Percentiles rank a stretch among this genome's conserved stretches.
Conservation (phyloP, 2,113 vertebrate genomes). For the Austrofundulus limnaeus region DNA sequence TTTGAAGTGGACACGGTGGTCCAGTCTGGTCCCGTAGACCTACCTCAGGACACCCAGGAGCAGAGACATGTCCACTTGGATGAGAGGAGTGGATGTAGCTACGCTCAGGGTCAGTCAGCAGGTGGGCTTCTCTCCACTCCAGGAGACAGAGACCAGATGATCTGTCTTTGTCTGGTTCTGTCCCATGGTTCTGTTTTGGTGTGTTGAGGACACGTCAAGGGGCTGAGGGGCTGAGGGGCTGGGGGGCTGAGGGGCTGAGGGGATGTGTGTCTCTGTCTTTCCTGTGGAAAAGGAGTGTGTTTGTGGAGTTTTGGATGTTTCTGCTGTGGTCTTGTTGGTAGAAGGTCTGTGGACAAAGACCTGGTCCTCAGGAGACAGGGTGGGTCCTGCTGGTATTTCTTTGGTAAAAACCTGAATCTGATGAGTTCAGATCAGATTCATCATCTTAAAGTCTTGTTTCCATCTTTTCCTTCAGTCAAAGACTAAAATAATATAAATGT, state of each 20-base stretch:
- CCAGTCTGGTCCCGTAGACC: too few relatives aligned
- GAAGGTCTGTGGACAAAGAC: too few relatives aligned
- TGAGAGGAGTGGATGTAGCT: constrained; percentile 35
- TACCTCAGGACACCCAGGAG: neutral
- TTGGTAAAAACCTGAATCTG: too few relatives aligned
- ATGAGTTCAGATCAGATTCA: too few relatives aligned
- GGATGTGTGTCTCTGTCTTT: constrained; percentile 19
- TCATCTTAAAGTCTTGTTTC: too few relatives aligned
- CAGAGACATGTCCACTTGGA: constrained; percentile 18
- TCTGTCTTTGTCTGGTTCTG: constrained; percentile 14
- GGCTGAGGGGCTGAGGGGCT: too few relatives aligned
- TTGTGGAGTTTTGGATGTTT: neutral
- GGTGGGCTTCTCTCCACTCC: constrained; percentile 29
- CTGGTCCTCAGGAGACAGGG: too few relatives aligned
- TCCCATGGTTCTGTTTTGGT: constrained; percentile 8
- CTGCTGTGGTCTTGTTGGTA: too few relatives aligned
- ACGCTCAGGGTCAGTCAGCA: constrained; percentile 40
- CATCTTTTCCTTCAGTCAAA: too few relatives aligned
- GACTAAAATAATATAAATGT: neutral
- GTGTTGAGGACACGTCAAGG: constrained; percentile 4
- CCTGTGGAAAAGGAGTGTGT: constrained; percentile 11
- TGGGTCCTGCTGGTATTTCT: too few relatives aligned
- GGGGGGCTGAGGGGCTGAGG: too few relatives aligned
- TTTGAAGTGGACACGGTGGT: too few relatives aligned
- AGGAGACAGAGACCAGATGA: constrained; percentile 28